A percentile compares a stretch with the other conserved stretches of the same genome.
Evolutionary conservation across 2,797 vertebrate species (phyloP).

Genomic region (Xenops minutus): DNA sequence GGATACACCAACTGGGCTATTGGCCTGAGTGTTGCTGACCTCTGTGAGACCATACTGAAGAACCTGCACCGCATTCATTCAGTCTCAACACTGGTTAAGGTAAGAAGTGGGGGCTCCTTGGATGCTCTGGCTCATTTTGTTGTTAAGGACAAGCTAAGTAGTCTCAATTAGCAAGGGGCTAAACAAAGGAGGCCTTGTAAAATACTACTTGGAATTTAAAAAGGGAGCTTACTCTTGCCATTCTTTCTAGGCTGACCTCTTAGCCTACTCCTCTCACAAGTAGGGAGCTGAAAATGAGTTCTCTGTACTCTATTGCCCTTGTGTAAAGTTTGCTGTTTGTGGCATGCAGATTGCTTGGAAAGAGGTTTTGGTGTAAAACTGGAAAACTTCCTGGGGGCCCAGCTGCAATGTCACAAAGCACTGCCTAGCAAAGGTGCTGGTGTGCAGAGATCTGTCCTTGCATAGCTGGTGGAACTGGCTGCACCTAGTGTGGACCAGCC

Average conservation of each 20-base stretch:
- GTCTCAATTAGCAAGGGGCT: neutral
- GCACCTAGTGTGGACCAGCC: neutral
- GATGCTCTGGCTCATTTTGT: neutral
- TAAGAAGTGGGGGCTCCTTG: conserved; percentile 30
- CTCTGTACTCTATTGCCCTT: neutral
- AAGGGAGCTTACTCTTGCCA: neutral
- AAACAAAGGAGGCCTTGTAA: neutral
- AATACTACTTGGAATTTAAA: neutral
- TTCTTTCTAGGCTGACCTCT: neutral
- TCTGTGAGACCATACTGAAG: conserved; percentile 90
- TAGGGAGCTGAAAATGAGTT: neutral
- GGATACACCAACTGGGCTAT: conserved; percentile 99
- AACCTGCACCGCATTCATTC: conserved; percentile 90
- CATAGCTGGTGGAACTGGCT: neutral
- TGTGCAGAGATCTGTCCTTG: neutral
- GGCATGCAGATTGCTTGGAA: neutral
- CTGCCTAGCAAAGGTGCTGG: neutral
- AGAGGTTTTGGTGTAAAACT: neutral
- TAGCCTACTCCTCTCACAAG: neutral
- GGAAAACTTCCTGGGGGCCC: neutral
- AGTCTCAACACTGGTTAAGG: conserved; percentile 96
- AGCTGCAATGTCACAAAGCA: neutral
- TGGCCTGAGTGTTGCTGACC: conserved; percentile 91
- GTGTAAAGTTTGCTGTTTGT: neutral
- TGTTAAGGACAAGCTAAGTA: neutral